phyloP scores from a whole-genome alignment of 2,797 vertebrate genomes.

The Buphagus erythrorhynchus region DNA sequence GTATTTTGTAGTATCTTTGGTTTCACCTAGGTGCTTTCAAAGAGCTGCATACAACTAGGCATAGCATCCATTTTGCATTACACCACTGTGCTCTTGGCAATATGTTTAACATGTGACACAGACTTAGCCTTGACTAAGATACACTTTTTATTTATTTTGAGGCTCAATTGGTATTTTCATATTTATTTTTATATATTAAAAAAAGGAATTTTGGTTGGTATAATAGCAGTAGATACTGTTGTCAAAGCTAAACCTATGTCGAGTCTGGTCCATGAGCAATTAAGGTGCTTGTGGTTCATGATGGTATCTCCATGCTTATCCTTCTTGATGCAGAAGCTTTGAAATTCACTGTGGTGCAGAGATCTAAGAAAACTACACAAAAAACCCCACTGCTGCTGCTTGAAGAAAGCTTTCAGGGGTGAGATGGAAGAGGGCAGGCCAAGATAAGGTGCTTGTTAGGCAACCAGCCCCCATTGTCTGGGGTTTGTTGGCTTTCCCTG shows the following conservation, averaged over 20 bases:
- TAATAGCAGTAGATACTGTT: neutral
- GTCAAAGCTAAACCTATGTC: fast-evolving
- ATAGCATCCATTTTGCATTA: neutral
- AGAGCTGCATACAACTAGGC: neutral
- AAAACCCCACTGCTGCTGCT: neutral
- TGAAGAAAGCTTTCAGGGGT: neutral
- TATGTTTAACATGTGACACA: neutral
- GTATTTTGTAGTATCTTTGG: neutral
- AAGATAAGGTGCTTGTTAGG: neutral
- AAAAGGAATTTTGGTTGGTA: neutral
- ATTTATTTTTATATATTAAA: no score
- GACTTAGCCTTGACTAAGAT: neutral
- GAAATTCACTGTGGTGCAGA: neutral
- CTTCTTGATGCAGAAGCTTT: neutral
- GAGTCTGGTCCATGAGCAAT: neutral
- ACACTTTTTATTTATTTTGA: neutral
- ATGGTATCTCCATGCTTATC: neutral
- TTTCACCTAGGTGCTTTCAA: neutral
- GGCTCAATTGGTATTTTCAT: neutral
- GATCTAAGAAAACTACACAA: neutral
- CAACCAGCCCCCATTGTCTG: neutral
- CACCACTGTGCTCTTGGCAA: neutral
- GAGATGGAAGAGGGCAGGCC: neutral
- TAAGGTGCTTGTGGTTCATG: neutral
- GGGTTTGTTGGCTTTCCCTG: neutral